Conservation (phyloP, 2,888 invertebrate genomes). For the Eledona agricola region DNA sequence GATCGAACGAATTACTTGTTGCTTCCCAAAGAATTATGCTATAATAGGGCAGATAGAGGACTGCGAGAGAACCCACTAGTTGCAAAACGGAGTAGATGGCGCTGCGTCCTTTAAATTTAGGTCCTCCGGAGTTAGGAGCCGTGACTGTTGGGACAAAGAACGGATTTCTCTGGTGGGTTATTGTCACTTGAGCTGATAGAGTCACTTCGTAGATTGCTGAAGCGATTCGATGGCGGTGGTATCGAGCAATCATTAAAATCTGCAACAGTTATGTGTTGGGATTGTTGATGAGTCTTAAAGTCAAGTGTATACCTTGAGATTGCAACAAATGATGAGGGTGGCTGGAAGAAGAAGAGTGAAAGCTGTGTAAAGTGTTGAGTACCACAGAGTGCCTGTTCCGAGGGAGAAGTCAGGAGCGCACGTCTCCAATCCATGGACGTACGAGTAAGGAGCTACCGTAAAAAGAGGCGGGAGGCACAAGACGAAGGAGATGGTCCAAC, state of each 20-base stretch:
- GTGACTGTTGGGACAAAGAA: conserved; percentile 76
- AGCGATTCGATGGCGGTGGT: conserved; percentile 84
- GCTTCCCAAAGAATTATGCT: conserved; percentile 75
- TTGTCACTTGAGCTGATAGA: conserved; percentile 83
- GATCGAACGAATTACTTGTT: conserved; percentile 54
- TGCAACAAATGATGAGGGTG: conserved; percentile 75
- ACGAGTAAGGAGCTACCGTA: conserved; percentile 67
- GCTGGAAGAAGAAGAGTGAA: conserved; percentile 74
- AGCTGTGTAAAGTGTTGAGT: conserved; percentile 72
- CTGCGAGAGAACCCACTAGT: conserved; percentile 74
- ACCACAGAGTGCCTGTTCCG: conserved; percentile 69
- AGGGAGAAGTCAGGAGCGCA: conserved; percentile 76
- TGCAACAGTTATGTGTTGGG: conserved; percentile 44
- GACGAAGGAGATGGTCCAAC: conserved; percentile 73
- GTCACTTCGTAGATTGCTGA: conserved; percentile 88
- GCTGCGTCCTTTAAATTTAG: conserved; percentile 65
- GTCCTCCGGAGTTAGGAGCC: conserved; percentile 64
- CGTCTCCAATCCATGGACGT: conserved; percentile 68
- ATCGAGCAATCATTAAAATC: conserved; percentile 73
- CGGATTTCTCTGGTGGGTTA: conserved; percentile 83
- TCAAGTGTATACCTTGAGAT: conserved; percentile 68
- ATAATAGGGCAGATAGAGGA: conserved; percentile 80
- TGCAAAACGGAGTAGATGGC: conserved; percentile 76
- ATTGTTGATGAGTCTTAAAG: neutral
- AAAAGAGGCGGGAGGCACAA: conserved; percentile 73